These are phyloP conservation scores for Pyrrhosoma nymphula DNA, from an alignment of 2,888 invertebrate species.

Conservation along the genomic window DNA sequence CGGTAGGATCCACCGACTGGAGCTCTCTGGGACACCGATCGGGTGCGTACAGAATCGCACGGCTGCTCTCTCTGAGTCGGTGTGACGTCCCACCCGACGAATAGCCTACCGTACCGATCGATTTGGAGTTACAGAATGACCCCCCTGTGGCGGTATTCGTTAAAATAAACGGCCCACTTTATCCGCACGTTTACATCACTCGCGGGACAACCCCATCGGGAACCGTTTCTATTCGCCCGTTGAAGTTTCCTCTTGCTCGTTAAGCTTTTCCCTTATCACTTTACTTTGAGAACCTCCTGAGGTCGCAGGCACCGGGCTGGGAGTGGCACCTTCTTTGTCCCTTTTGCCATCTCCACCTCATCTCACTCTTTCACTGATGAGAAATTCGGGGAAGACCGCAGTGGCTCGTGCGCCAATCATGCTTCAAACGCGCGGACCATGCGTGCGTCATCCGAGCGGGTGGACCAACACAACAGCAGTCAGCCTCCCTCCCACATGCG, in stretches of 20 bases:
- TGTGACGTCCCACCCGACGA: too few species aligned
- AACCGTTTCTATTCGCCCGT: neutral
- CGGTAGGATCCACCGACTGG: too few species aligned
- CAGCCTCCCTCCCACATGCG: neutral
- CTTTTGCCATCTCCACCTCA: neutral
- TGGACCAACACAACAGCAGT: neutral
- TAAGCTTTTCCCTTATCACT: neutral
- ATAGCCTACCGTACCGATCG: too few species aligned
- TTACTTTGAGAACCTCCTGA: too few species aligned
- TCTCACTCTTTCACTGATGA: neutral
- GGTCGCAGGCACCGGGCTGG: neutral
- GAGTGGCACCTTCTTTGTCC: neutral
- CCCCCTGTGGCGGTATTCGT: too few species aligned
- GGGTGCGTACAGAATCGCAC: too few species aligned
- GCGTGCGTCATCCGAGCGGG: neutral
- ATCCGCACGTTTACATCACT: neutral
- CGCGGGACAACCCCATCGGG: neutral
- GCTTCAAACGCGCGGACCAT: neutral
- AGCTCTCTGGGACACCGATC: too few species aligned
- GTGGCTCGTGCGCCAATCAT: neutral
- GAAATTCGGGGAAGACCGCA: neutral
- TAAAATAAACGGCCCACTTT: too few species aligned
- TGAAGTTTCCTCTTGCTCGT: conserved; percentile 6
- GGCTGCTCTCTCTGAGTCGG: too few species aligned
- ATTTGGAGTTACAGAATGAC: too few species aligned